Conservation (phyloP, 2,113 vertebrate species). For the Gallinago paraguaiae region DNA sequence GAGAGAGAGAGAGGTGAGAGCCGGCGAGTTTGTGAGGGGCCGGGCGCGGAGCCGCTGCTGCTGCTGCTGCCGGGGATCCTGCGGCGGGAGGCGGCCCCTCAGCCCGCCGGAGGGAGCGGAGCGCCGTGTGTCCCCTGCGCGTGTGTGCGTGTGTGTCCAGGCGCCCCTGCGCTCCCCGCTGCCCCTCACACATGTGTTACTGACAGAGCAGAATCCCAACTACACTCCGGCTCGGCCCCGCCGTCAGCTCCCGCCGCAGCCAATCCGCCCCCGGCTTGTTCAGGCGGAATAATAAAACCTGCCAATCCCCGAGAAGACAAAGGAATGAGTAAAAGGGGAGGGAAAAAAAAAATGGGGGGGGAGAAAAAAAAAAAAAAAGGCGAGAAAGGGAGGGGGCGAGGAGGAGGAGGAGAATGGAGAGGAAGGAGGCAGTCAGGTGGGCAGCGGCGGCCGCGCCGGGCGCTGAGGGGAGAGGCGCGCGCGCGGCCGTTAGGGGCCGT, state of each 20-base stretch:
- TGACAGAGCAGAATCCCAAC: constrained; percentile 90
- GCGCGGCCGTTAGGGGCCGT: background rate
- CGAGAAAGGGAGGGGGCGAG: background rate
- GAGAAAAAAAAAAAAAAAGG: background rate
- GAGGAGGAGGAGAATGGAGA: background rate
- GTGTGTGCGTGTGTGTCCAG: background rate
- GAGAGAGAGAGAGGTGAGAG: background rate
- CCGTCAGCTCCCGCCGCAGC: constrained; percentile 78
- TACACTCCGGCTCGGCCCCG: constrained; percentile 78
- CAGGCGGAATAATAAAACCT: constrained; percentile 86
- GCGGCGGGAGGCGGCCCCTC: constrained; percentile 35
- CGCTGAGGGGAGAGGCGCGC: background rate
- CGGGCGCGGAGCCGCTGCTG: background rate
- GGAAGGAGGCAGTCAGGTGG: constrained; percentile 23
- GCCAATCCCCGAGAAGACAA: constrained; percentile 82
- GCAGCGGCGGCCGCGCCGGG: background rate
- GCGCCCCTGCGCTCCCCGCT: background rate
- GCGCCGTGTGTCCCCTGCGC: background rate
- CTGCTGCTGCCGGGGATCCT: background rate
- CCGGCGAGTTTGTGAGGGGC: background rate
- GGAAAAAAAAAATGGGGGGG: background rate
- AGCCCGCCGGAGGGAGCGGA: background rate
- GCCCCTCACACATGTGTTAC: constrained; percentile 86
- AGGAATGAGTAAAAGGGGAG: constrained; percentile 65
- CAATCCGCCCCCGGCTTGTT: constrained; percentile 83